These are phyloP conservation scores for Rana temporaria DNA, from an alignment of 2,113 vertebrate genomes.

Conservation along the genomic window DNA sequence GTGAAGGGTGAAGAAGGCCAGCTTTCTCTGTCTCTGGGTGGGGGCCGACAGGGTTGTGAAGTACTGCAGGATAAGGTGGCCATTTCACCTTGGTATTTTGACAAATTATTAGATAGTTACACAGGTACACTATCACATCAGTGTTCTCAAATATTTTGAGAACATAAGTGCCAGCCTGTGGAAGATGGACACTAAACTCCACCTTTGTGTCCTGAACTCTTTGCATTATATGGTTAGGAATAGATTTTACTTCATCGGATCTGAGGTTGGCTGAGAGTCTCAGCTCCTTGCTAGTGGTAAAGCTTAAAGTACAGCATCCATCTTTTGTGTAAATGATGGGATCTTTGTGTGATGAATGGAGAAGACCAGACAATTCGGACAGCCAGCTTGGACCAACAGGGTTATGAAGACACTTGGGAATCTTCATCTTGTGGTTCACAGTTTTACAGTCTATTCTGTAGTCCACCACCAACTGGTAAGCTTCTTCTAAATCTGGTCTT, in stretches of 20 bases:
- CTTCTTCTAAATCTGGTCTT: not conserved
- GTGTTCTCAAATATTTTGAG: slow-evolving; percentile 49
- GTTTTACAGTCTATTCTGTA: slow-evolving; percentile 59
- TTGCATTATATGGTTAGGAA: slow-evolving; percentile 54
- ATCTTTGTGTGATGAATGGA: slow-evolving; percentile 46
- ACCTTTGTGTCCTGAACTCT: slow-evolving; percentile 26
- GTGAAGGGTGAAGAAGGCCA: slow-evolving; percentile 56
- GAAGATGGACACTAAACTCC: slow-evolving; percentile 56
- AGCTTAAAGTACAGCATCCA: slow-evolving; percentile 52
- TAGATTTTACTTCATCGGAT: slow-evolving; percentile 11
- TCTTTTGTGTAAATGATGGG: slow-evolving; percentile 53
- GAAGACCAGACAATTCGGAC: slow-evolving; percentile 49
- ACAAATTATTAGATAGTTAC: slow-evolving; percentile 64
- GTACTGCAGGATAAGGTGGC: slow-evolving; percentile 55
- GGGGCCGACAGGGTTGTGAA: slow-evolving; percentile 58
- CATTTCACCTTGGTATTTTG: slow-evolving; percentile 53
- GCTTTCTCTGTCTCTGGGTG: slow-evolving; percentile 57
- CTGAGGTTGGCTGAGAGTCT: slow-evolving; percentile 50
- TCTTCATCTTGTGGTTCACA: slow-evolving; percentile 52
- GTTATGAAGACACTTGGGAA: slow-evolving; percentile 61
- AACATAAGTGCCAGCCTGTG: slow-evolving; percentile 55
- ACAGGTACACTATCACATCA: slow-evolving; percentile 44
- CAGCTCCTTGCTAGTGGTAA: slow-evolving; percentile 37
- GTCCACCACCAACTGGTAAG: slow-evolving; percentile 35
- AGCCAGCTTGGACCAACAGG: slow-evolving; percentile 63